A percentile compares a stretch with the other conserved stretches of the same genome.
Evolutionary conservation across 2,888 invertebrate species (phyloP).

Genomic region (Microdon myrmicae): DNA sequence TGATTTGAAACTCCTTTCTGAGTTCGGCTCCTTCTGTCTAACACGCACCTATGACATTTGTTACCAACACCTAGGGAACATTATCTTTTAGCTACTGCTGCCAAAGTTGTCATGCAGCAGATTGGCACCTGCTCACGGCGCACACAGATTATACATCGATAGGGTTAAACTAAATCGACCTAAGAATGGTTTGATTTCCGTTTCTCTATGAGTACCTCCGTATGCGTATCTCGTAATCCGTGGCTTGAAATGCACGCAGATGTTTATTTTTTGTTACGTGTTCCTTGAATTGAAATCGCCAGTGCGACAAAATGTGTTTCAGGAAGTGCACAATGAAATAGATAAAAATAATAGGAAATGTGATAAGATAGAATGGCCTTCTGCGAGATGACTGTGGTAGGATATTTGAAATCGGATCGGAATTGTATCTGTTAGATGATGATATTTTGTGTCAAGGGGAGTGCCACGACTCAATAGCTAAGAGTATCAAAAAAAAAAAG

Average conservation of each 20-base stretch:
- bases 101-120: conserved; percentile 10
- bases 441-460: too few relatives aligned
- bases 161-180: conserved; percentile 40
- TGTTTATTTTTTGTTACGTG: conserved; percentile 8
- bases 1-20: conserved; percentile 22
- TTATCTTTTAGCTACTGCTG: conserved; percentile 29
- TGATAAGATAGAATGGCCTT: conserved; percentile 4
- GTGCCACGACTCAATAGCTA: too few relatives aligned
- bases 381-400: too few relatives aligned
- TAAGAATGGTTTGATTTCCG: conserved; percentile 22
- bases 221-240: too few relatives aligned
- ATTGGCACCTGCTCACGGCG: conserved; percentile 40
- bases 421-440: too few relatives aligned
- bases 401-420: too few relatives aligned
- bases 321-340: conserved; percentile 13
- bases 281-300: too few relatives aligned
- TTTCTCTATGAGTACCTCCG: too few relatives aligned
- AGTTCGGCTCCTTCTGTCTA: conserved; percentile 34
- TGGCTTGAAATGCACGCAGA: conserved; percentile 16
- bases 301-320: conserved; percentile 10
- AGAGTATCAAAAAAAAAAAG: too few relatives aligned
- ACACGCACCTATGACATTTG: conserved; percentile 45
- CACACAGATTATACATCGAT: conserved; percentile 45
- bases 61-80: conserved; percentile 31
- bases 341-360: background rate